Conservation (phyloP, 1,140 invertebrate species). For the Calliopsis andreniformis region DNA sequence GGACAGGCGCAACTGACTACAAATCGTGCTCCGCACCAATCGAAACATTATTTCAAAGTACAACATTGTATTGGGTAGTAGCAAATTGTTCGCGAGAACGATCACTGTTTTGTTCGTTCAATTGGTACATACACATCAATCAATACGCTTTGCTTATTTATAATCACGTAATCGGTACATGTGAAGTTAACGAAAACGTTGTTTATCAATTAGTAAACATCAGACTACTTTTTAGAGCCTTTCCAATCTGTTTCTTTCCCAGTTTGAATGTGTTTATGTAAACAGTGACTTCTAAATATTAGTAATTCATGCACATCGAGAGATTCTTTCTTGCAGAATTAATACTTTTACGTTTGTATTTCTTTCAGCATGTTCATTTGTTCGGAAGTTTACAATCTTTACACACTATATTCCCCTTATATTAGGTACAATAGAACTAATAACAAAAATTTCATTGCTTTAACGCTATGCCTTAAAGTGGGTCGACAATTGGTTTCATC, state of each 20-base stretch:
- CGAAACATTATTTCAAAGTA: conserved; percentile 56
- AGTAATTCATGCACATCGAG: conserved; percentile 43
- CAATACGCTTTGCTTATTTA: neutral
- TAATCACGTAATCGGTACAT: neutral
- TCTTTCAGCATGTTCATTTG: neutral
- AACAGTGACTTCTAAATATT: conserved; percentile 46
- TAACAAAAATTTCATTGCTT: neutral
- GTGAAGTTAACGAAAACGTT: conserved; percentile 20
- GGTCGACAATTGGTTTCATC: conserved; percentile 14
- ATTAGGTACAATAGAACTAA: conserved; percentile 1
- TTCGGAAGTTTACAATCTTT: conserved; percentile 20
- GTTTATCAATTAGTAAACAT: conserved; percentile 18
- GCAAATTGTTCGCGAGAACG: conserved; percentile 1
- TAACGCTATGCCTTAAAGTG: conserved; percentile 21
- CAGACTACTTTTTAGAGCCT: conserved; percentile 16
- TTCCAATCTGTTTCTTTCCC: neutral
- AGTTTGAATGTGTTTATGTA: conserved; percentile 5
- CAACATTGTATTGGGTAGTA: conserved; percentile 31
- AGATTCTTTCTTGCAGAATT: conserved; percentile 64
- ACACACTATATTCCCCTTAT: conserved; percentile 18
- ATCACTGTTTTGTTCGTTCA: neutral
- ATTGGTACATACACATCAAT: neutral
- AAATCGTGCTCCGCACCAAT: conserved; percentile 59
- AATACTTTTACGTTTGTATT: conserved; percentile 16
- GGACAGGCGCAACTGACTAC: conserved; percentile 67